Evolutionary conservation across 2,888 invertebrate genomes (phyloP).

Genomic region (Trachelus stipa): DNA sequence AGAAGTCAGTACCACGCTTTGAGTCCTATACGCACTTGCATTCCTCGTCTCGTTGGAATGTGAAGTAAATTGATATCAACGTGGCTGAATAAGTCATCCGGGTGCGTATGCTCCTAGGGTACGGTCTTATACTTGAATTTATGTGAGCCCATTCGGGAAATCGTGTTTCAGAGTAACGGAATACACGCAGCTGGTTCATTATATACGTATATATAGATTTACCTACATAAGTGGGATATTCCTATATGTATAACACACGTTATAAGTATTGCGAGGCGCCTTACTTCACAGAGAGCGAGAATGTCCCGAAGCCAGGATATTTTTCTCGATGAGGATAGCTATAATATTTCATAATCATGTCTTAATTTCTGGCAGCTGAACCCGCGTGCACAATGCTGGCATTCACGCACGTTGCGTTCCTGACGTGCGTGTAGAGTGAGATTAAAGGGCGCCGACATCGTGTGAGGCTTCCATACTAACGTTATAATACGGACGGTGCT

Average conservation of each 20-base stretch:
- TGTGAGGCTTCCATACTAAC: slow-evolving; percentile 57
- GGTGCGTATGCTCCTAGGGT: neutral
- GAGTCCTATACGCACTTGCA: neutral
- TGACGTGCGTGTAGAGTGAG: slow-evolving; percentile 44
- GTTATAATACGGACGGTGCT: slow-evolving; percentile 37
- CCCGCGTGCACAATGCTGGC: slow-evolving; percentile 50
- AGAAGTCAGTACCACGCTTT: neutral
- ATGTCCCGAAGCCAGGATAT: slow-evolving; percentile 7
- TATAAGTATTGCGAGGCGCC: neutral
- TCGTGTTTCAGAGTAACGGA: neutral
- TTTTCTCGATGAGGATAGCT: slow-evolving; percentile 1
- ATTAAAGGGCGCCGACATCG: slow-evolving; percentile 62
- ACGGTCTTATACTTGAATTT: neutral
- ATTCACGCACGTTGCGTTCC: slow-evolving; percentile 47
- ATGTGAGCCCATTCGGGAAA: neutral
- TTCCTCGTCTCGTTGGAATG: neutral
- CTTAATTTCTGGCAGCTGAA: slow-evolving; percentile 52
- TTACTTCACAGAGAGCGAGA: neutral
- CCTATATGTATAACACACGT: neutral
- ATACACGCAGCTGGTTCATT: neutral
- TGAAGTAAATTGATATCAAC: neutral
- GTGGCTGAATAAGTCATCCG: neutral
- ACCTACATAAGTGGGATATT: neutral
- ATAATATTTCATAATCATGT: slow-evolving; percentile 47
- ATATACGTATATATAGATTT: neutral